Conservation (phyloP, 2,797 vertebrate genomes). For the Chelmon rostratus region DNA sequence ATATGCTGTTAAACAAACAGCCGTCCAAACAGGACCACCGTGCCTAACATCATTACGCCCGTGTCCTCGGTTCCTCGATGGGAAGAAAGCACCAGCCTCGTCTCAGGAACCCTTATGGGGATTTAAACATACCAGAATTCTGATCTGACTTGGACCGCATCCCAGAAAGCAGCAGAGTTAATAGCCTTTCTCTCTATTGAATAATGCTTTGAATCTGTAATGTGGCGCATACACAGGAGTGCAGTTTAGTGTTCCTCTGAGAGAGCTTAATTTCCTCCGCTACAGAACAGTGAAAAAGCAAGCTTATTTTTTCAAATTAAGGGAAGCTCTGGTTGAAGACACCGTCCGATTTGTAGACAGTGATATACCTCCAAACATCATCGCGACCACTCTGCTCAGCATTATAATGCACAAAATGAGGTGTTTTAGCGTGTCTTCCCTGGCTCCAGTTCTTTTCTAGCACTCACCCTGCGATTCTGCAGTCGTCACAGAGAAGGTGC, state of each 20-base stretch:
- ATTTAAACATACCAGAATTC: slow-evolving; percentile 80
- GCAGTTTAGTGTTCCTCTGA: slow-evolving; percentile 80
- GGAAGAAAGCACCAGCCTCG: slow-evolving; percentile 68
- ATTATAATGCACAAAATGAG: slow-evolving; percentile 13
- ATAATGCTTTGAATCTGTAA: slow-evolving; percentile 86
- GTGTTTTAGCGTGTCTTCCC: slow-evolving; percentile 44
- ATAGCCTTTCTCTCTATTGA: slow-evolving; percentile 84
- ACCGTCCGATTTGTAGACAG: slow-evolving; percentile 43
- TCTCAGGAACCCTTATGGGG: slow-evolving; percentile 80
- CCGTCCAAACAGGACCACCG: slow-evolving; percentile 74
- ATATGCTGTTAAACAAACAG: slow-evolving; percentile 81
- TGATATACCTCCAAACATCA: slow-evolving; percentile 52
- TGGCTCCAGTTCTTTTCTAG: slow-evolving; percentile 35
- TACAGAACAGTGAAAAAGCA: slow-evolving; percentile 66
- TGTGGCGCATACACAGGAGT: slow-evolving; percentile 76
- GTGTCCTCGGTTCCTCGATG: slow-evolving; percentile 59
- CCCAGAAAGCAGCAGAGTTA: slow-evolving; percentile 83
- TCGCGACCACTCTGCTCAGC: slow-evolving; percentile 25
- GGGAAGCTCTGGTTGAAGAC: slow-evolving; percentile 44
- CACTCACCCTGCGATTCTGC: slow-evolving; percentile 35
- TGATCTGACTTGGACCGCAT: slow-evolving; percentile 80
- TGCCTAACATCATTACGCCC: slow-evolving; percentile 78
- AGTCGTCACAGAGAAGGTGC: slow-evolving; percentile 66
- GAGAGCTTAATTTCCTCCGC: slow-evolving; percentile 78
- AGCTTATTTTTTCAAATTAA: slow-evolving; percentile 77